A percentile compares a stretch with the other conserved stretches of the same genome.
Evolutionary conservation across 1,140 invertebrate genomes (phyloP).

Genomic region (Heliothis subflexa): DNA sequence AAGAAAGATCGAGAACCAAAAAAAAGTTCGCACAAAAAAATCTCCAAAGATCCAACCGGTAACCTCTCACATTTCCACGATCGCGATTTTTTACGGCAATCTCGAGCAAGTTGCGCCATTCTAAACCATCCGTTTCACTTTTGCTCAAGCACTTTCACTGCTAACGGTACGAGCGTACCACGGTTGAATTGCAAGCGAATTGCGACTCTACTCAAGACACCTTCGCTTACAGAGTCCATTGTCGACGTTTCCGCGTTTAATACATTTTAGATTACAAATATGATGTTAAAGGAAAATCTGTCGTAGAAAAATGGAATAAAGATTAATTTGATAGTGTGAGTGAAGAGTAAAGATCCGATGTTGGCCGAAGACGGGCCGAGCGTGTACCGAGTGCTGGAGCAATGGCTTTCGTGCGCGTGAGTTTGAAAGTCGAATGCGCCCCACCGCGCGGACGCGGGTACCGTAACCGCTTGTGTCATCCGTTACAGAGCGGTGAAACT

Average conservation of each 20-base stretch:
- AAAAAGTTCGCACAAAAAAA: constrained; percentile 43
- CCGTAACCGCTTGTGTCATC: constrained; percentile 83
- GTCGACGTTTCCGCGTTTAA: constrained; percentile 38
- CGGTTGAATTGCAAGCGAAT: constrained; percentile 52
- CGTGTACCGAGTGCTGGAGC: constrained; percentile 51
- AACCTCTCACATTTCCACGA: constrained; percentile 67
- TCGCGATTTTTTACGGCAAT: constrained; percentile 68
- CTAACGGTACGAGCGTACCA: constrained; percentile 67
- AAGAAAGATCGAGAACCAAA: background rate
- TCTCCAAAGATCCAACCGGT: constrained; percentile 35
- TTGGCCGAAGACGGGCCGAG: constrained; percentile 52
- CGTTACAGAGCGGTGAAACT: constrained; percentile 75
- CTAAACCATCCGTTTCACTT: constrained; percentile 81
- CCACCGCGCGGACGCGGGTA: constrained; percentile 57
- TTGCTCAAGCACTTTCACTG: constrained; percentile 81
- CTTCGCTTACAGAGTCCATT: constrained; percentile 42
- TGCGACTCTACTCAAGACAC: constrained; percentile 48
- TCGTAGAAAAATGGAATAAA: constrained; percentile 44
- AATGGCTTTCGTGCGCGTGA: constrained; percentile 63
- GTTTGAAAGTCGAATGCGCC: constrained; percentile 66
- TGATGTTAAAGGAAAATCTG: constrained; percentile 44
- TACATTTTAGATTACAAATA: constrained; percentile 22
- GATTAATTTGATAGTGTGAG: constrained; percentile 25
- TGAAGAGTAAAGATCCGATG: constrained; percentile 44
- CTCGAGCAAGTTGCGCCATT: constrained; percentile 69